Conservation (phyloP, 1,140 invertebrate species). For the Macrosteles quadrilineatus region DNA sequence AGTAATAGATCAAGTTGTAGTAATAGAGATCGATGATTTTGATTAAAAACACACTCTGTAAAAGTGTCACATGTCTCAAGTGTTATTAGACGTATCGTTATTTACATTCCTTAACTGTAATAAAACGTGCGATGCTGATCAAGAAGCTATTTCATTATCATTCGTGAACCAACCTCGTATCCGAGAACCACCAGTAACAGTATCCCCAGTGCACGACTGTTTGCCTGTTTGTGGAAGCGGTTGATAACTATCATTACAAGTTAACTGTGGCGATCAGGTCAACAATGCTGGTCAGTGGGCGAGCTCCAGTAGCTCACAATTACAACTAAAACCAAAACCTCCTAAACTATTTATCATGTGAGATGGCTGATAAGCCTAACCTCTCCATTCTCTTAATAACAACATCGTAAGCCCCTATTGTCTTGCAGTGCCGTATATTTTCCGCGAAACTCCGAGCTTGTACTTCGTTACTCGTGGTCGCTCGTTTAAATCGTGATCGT, state of each 20-base stretch:
- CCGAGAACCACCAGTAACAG: no score
- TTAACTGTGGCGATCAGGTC: neutral
- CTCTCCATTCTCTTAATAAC: constrained; percentile 23
- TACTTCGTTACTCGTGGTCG: neutral
- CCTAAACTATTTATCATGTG: constrained; percentile 20
- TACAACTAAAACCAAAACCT: constrained; percentile 13
- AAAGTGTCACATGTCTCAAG: no score
- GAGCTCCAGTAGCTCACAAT: constrained; percentile 15
- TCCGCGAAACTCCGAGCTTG: no score
- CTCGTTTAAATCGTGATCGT: neutral
- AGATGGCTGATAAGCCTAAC: constrained; percentile 18
- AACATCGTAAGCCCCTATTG: constrained; percentile 3
- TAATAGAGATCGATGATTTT: no score
- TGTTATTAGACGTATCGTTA: no score
- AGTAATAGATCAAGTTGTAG: no score
- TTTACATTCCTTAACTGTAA: no score
- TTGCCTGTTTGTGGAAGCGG: constrained; percentile 16
- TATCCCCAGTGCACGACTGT: constrained; percentile 4
- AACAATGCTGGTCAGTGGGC: neutral
- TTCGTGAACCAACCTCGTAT: no score
- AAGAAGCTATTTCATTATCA: no score
- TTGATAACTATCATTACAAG: constrained; percentile 23
- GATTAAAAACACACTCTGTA: no score
- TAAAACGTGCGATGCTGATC: no score
- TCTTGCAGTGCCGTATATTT: neutral